Evolutionary conservation across 2,888 invertebrate genomes (phyloP), one percentile per base, ranked within the genome.

Genomic region (Antheraea yamamai): DNA sequence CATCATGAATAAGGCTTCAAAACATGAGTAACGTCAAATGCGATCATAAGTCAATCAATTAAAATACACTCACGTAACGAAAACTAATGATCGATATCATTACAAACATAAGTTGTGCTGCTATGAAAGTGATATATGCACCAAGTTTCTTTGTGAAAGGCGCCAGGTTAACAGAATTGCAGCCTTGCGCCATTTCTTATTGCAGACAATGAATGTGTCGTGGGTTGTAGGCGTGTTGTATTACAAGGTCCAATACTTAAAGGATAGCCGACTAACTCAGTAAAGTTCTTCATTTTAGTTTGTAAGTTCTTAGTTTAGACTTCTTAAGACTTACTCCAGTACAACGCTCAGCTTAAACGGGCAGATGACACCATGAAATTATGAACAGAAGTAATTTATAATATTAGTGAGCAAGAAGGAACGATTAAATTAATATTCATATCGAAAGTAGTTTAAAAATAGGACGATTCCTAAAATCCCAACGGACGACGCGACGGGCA

Each of bases 41-140:
- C 35, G 68, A 68, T 68, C 66, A 30, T 35, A 35, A 35, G 68
- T 35, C 68, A 35, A 68, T 35, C 68, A 23, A 35, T 68, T 30
- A 68, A 16, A 68, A 30, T 68, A 68, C 18, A 30, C 30, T 68
- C 68, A 68, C 68, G 68, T 18, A 68, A 14, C 14, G 14, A 68
- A 35, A 68, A 68, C 68, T 68, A 68, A 68, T 68, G 68, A 16
- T 68, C 68, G 18, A 68, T 68, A 35, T 68, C 35, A 68, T 68
- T 35, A 18, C 68, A 68, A 68, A 68, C 6, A 18, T 35, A 68
- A 35, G 16, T 68, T 35, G 7, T 68, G 35, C 68, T 68, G 18
- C 68, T 35, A 30, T 8, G 35, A 68, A 35, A 68, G 18, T 35
- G 7, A 1, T 35, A 7, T 6, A 68, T 20, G 23, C 18, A 68